Base-by-base conservation (phyloP, 2,797 vertebrate genomes). In the Trachops cirrhosus region DNA sequence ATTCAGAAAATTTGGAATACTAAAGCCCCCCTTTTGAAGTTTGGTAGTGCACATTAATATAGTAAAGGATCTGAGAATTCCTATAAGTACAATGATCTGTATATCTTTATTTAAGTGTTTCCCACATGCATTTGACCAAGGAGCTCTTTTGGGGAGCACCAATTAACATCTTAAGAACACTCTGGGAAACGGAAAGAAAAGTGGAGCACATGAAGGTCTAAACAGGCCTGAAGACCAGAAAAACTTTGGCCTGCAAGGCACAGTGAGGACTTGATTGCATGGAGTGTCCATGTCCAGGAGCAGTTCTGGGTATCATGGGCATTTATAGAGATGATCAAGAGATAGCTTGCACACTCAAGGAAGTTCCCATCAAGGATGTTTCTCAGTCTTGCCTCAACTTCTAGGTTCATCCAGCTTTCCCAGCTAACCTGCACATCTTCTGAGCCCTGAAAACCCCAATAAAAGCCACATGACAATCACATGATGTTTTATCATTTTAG, bases 401-500 rank as follows among this genome's bases (percentile, higher is more conserved):
- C 41, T 74, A 86, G 59, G 26, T 88, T 96, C 29, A 82, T 24
- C 41, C 75, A 37, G 14, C 57, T 92, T 44, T 95, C 89, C 68
- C 64, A 89, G 67, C 48, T 88, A 68, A 41, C 48, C 78, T 11
- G 2, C 48, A 48, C 37, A 93, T 91, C 92, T 95, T 57, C 87
- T 10, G 1, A 92, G 59, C 64, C 46, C 83, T 52, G 11, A 46
- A 11, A 95, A 93, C 83, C 22, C 75, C 73, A 78, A 52, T 37
- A 93, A 90, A 74, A 93, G 84, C 73, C 54, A 93, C 68, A 67
- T 4, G 29, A 46, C 62, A 84, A 41, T 83, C 64, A 80, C 50
- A 73, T 52, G 32, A 84, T 89, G 19, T 95, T 97, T 64, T 41
- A 46, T 94, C 77, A 95, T 79, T 94, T 83, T 54, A 79, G 48